Evolutionary conservation across 1,140 invertebrate species (phyloP), one percentile per base, ranked within the genome.

Genomic region (Drosophila kikkawai): DNA sequence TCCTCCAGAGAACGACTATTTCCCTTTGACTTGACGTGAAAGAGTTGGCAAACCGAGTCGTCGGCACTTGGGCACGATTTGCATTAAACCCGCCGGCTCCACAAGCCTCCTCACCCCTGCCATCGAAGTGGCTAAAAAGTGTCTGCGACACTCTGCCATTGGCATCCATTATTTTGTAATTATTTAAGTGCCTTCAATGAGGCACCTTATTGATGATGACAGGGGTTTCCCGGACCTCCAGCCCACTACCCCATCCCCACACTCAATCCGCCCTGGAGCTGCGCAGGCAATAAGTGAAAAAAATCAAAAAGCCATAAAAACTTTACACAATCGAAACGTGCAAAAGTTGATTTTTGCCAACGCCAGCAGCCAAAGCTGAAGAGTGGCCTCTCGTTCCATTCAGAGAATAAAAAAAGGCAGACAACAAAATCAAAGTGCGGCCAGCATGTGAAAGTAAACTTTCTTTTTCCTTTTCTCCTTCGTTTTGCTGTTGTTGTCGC

Each of bases 261-360:
- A 36, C 19, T 41, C 42, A 53, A n/a, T 34, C 19, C 22, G 57
- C 19, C 57, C 42, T 12, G 37, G 22, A 34, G 42, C 57, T 56
- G 41, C 41, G 19, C 55, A 66, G 75, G 81, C 85, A 88, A 88
- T 88, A 88, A 88, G 85, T 90, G 81, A 90, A 91, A 91, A 71
- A 91, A 91, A 91, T 91, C 87, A 91, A 91, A 91, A 91, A 84
- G 87, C 87, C 87, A 91, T 91, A 91, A 91, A 91, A 91, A 91
- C 87, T 91, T 87, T 91, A 91, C 87, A 91, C 87, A 91, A 91
- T 91, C 87, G 87, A 82, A 91, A 91, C 87, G 87, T 91, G 87
- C 87, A 87, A 91, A 91, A 91, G 81, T 88, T 88, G 85, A 80
- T 88, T 87, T 87, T 87, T 87, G 84, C 80, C 66, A 88, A 87